Conservation (phyloP, 2,888 invertebrate species). For the Volucella inanis region DNA sequence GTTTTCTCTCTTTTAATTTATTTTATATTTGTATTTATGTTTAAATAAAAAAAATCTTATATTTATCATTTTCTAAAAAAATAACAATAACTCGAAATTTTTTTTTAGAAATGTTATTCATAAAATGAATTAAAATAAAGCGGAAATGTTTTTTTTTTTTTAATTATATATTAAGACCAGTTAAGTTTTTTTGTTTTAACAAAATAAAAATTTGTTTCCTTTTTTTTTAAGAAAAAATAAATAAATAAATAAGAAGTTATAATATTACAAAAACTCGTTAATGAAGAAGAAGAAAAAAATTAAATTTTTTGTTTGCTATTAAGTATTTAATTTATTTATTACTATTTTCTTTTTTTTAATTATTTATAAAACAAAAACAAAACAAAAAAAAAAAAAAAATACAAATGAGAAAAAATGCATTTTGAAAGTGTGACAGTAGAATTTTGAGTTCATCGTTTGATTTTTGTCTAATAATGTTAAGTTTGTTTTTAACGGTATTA, state of each 20-base stretch:
- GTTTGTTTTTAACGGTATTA: conserved; percentile 71
- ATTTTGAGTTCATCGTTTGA: conserved; percentile 59
- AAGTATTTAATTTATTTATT: conserved; percentile 75
- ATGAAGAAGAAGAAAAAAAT: conserved; percentile 29
- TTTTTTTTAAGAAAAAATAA: background rate
- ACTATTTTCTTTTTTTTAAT: conserved; percentile 66
- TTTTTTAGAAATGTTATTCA: conserved; percentile 66
- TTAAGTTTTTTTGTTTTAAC: conserved; percentile 61
- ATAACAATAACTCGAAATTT: conserved; percentile 71
- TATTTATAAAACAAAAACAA: conserved; percentile 61
- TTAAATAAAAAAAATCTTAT: conserved; percentile 39
- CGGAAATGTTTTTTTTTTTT: conserved; percentile 31
- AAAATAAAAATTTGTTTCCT: conserved; percentile 17
- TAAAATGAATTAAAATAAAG: conserved; percentile 71
- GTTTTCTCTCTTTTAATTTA: conserved; percentile 76
- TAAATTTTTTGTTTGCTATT: conserved; percentile 44
- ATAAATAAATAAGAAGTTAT: background rate
- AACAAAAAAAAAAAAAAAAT: conserved; percentile 23
- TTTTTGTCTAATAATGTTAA: conserved; percentile 52
- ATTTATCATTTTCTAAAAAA: conserved; percentile 41
- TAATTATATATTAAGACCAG: conserved; percentile 52
- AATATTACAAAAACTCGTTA: conserved; percentile 20
- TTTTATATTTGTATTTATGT: conserved; percentile 75
- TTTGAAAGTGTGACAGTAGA: conserved; percentile 66
- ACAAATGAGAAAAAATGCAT: conserved; percentile 47